Evolutionary conservation across 2,797 vertebrate species (phyloP), one percentile per base, ranked within the genome.

Genomic region (Crocodylus rhombifer): DNA sequence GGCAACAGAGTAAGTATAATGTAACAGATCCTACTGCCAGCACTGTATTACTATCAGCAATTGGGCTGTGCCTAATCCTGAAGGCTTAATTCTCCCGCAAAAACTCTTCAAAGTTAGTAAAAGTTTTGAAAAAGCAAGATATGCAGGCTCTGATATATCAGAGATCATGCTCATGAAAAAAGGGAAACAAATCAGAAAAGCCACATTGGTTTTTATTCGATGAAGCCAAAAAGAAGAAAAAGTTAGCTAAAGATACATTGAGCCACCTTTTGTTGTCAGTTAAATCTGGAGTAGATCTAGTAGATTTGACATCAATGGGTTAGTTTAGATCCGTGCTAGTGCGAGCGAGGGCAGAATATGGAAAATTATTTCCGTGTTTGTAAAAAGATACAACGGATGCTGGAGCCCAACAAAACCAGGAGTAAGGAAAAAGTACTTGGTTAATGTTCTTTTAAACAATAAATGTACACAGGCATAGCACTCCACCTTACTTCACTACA

Each of bases 311-410:
- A 25, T 36, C 23, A 89, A 58, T 0, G 0, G 84, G 17, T 14
- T 67, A 60, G 77, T 21, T 71, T 90, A 91, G 76, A 86, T 88
- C 83, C 83, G 62, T 13, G 33, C 81, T 82, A 21, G 21, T 87
- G 28, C 56, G 73, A 56, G 17, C 67, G 88, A 73, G 57, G 63
- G 25, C 2, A 10, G 18, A 86, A 80, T 78, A 84, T 55, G 80
- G 94, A 84, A 11, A 6, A 90, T 21, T 5, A 51, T 5, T 65
- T 1, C 62, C 30, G 81, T 25, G 78, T 89, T 77, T 79, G 58
- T 84, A 83, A 65, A 4, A 42, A 55, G 81, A 33, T 86, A 5
- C 80, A 7, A 79, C 69, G 75, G 86, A 88, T 13, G 14, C 58
- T 62, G 61, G 21, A 33, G 18, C 56, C 89, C 6, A 79, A 91